Conservation (phyloP, 2,797 vertebrate genomes). For the Naso thynnoides region DNA sequence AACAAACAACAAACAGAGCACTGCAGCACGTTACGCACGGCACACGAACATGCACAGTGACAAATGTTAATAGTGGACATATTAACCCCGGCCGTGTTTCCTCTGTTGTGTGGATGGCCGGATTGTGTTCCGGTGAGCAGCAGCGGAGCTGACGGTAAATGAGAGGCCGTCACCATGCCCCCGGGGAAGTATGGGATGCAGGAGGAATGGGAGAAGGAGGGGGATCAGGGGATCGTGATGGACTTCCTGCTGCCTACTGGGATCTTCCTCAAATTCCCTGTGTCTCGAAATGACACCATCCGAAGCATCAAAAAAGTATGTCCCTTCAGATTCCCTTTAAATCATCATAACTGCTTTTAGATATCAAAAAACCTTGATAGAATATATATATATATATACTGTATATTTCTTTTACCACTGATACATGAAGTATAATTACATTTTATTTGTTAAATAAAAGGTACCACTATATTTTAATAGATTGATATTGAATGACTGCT, state of each 20-base stretch:
- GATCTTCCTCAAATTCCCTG: slow-evolving; percentile 93
- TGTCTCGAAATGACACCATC: slow-evolving; percentile 93
- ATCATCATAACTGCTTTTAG: neutral
- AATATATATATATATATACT: too few species aligned
- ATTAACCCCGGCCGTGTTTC: slow-evolving; percentile 61
- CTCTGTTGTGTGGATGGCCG: slow-evolving; percentile 33
- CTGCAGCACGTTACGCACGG: neutral
- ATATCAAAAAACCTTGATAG: neutral
- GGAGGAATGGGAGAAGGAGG: slow-evolving; percentile 95
- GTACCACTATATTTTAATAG: slow-evolving; percentile 15
- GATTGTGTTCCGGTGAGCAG: slow-evolving; percentile 64
- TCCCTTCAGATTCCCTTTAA: neutral
- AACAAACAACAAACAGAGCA: neutral
- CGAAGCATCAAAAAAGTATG: slow-evolving; percentile 92
- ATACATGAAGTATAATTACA: neutral
- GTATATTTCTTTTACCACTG: neutral
- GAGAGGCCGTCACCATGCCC: slow-evolving; percentile 92
- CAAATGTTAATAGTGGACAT: slow-evolving; percentile 48
- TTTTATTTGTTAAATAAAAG: slow-evolving; percentile 15
- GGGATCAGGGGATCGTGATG: slow-evolving; percentile 89
- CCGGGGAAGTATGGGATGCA: slow-evolving; percentile 94
- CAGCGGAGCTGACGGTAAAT: slow-evolving; percentile 83
- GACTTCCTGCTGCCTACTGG: slow-evolving; percentile 98
- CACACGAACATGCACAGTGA: neutral
- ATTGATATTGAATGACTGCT: slow-evolving; percentile 38